A percentile compares a stretch with the other conserved stretches of the same genome.
These are phyloP conservation scores for Meriones psammophilus DNA, from an alignment of 2,797 vertebrate species.

Conservation along the genomic window DNA sequence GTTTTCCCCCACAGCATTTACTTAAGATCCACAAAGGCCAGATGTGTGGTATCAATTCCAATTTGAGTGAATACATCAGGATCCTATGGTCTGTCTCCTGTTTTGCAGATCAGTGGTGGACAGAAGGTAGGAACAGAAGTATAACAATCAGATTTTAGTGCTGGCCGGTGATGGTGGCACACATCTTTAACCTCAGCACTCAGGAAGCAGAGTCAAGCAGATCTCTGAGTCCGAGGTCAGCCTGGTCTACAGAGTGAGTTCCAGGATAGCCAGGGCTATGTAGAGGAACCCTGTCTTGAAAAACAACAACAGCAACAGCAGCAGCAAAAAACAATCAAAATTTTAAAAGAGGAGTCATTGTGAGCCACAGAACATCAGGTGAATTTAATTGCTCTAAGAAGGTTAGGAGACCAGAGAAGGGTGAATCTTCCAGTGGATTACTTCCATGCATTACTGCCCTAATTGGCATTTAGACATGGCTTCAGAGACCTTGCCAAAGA, in stretches of 20 bases:
- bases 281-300: neutral
- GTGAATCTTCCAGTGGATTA: neutral
- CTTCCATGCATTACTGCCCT: neutral
- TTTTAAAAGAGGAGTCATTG: neutral
- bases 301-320: neutral
- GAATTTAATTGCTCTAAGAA: neutral
- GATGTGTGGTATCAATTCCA: neutral
- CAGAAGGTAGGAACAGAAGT: neutral
- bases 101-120: neutral
- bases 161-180: neutral
- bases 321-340: neutral
- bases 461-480: neutral
- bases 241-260: neutral
- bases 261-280: neutral
- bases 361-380: neutral
- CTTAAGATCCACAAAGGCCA: neutral
- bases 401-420: neutral
- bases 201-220: neutral
- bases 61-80: neutral
- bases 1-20: neutral
- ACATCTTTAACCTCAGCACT: neutral
- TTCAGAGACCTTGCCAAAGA: neutral
- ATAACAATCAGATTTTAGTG: neutral
- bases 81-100: neutral
- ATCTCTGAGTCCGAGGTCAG: neutral